Evolutionary conservation across 2,113 vertebrate genomes (phyloP), one percentile per base, ranked within the genome.

Genomic region (Guaruba guarouba): DNA sequence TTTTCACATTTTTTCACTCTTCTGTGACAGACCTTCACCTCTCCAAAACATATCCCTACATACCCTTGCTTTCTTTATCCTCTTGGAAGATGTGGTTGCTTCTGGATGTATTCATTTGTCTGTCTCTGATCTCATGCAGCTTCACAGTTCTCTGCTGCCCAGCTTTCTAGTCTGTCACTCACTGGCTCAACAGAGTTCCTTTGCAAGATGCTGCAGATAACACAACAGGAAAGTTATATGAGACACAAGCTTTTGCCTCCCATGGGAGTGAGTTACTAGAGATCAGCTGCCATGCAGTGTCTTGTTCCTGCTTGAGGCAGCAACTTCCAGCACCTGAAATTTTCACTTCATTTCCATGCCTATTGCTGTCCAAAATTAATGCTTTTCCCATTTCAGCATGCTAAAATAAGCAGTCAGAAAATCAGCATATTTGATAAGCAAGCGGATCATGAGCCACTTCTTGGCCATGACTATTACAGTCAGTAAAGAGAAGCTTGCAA

Each of bases 361-460:
- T 70, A 86, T 83, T 86, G 79, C 71, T 70, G 55, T 59, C 63
- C 35, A 88, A 90, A 90, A 83, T 74, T 62, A 88, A 88, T 81
- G 88, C 17, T 61, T 95, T 83, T 83, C 68, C 70, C 61, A 78
- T 83, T 93, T 83, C n/a, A 67, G 61, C 43, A 10, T 74, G 64
- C 15, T 92, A 88, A 93, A 92, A 74, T 90, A 94, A n/a, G 54
- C 63, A 81, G 76, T 70, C 57, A 86, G 67, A 86, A 94, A 93
- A 86, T 63, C 70, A 68, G 17, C 39, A 91, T 29, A 43, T 68
- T 90, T 76, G 62, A 85, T 86, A 88, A 80, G n/a, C 59, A 77
- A 93, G 71, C 29, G 69, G 82, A 80, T 90, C 54, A 86, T 59
- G 71, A 97, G 52, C 8, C 20, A 43, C 24, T 55, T 92, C 76